Percentiles rank a stretch among this genome's conserved stretches.
phyloP scores from a whole-genome alignment of 2,113 vertebrate species.

The Bettongia penicillata region DNA sequence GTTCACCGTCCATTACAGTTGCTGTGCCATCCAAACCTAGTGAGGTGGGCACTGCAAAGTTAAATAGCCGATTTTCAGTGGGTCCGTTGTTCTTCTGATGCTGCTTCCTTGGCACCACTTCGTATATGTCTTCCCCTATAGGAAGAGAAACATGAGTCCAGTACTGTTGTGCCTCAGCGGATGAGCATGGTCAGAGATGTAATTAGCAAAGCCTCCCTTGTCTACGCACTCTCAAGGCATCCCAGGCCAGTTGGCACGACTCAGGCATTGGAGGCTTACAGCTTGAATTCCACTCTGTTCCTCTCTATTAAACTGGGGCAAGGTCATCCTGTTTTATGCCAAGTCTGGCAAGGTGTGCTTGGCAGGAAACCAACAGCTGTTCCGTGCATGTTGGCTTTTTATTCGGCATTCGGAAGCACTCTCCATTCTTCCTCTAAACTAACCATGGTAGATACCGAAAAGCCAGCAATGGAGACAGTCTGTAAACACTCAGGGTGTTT shows the following conservation, averaged over 20 bases:
- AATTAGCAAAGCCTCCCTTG: neutral
- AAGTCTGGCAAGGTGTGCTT: neutral
- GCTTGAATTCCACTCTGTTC: neutral
- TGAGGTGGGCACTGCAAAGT: neutral
- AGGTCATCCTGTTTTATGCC: neutral
- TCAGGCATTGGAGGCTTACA: neutral
- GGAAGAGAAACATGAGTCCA: neutral
- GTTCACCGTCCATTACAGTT: neutral
- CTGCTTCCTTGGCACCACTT: too few relatives aligned
- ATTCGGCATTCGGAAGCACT: neutral
- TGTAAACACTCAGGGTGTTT: neutral
- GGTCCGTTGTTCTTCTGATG: neutral
- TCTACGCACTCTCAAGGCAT: neutral
- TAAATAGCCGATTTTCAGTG: neutral
- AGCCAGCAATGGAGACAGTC: neutral
- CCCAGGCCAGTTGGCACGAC: neutral
- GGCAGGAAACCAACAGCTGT: neutral
- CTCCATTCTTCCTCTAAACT: neutral
- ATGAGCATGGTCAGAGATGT: neutral
- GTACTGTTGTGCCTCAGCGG: rapidly evolving
- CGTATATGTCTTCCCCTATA: neutral
- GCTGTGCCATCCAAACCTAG: neutral
- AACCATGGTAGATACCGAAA: neutral
- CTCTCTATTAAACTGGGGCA: neutral
- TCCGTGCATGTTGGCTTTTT: neutral